phyloP scores from a whole-genome alignment of 2,113 vertebrate species.

The Passer domesticus region DNA sequence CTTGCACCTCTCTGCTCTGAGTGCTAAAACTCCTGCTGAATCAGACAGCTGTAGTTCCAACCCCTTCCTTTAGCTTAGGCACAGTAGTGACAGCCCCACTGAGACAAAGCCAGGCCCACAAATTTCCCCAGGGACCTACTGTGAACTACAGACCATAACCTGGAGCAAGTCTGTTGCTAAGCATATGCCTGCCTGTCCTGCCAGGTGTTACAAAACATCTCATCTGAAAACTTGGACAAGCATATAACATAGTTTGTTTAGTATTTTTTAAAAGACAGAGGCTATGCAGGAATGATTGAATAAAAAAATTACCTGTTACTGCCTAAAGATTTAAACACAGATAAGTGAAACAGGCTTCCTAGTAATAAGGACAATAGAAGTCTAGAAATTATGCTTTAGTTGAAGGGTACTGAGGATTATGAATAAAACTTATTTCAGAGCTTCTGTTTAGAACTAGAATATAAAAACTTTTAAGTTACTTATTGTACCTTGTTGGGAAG shows the following conservation, averaged over 20 bases:
- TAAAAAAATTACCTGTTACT: neutral
- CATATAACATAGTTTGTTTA: neutral
- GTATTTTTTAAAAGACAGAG: neutral
- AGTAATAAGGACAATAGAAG: neutral
- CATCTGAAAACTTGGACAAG: neutral
- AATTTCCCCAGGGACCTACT: neutral
- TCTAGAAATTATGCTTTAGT: neutral
- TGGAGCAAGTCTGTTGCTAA: neutral
- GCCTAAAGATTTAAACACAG: neutral
- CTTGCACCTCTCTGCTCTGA: neutral
- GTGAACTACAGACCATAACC: neutral
- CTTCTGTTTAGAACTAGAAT: neutral
- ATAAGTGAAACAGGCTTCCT: neutral
- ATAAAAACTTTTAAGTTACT: neutral
- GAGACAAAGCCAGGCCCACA: neutral
- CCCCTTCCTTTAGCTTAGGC: neutral
- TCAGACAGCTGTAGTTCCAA: neutral
- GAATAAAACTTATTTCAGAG: neutral
- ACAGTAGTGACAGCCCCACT: neutral
- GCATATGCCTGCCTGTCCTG: neutral
- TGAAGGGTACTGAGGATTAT: neutral
- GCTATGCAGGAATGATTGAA: neutral
- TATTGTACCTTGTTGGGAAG: neutral
- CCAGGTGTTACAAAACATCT: neutral
- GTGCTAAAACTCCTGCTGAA: neutral